Evolutionary conservation across 2,888 invertebrate genomes (phyloP).

Genomic region (Ctenicera cuprea): DNA sequence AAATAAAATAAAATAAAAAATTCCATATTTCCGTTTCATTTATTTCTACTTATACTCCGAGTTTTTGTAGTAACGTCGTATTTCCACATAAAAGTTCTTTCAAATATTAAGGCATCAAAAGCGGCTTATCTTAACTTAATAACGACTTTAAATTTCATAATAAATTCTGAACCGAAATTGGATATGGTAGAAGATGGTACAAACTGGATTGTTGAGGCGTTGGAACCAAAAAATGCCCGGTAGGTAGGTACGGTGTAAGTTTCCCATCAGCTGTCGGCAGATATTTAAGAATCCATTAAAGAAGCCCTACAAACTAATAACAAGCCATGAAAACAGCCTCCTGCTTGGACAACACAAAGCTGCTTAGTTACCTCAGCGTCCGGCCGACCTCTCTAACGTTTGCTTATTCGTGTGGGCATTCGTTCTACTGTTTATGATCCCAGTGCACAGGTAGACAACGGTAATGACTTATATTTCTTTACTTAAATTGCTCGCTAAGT

Average conservation of each 20-base stretch:
- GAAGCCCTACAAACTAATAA: slow-evolving; percentile 68
- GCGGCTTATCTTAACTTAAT: too few species aligned
- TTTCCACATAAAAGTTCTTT: too few species aligned
- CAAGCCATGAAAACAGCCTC: slow-evolving; percentile 64
- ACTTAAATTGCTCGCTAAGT: slow-evolving; percentile 38
- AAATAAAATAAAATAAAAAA: too few species aligned
- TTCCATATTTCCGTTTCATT: too few species aligned
- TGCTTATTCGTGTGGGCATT: slow-evolving; percentile 43
- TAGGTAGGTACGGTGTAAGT: slow-evolving; percentile 49
- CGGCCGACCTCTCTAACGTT: slow-evolving; percentile 37
- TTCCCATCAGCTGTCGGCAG: slow-evolving; percentile 65
- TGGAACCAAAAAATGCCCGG: slow-evolving; percentile 34
- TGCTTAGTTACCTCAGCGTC: slow-evolving; percentile 50
- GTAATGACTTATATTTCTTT: slow-evolving; percentile 46
- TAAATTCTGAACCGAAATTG: slow-evolving; percentile 1
- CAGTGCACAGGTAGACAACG: slow-evolving; percentile 46
- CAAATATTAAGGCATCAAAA: too few species aligned
- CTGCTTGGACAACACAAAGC: slow-evolving; percentile 52
- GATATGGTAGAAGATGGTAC: slow-evolving; percentile 5
- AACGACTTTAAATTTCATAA: not conserved
- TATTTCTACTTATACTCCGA: too few species aligned
- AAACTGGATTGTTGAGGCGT: slow-evolving; percentile 3
- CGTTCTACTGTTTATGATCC: slow-evolving; percentile 45
- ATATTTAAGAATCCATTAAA: slow-evolving; percentile 69
- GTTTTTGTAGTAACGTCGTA: too few species aligned